A percentile compares a stretch with the other conserved stretches of the same genome.
Evolutionary conservation across 2,888 invertebrate species (phyloP).

Genomic region (Zaprionus lineosus): DNA sequence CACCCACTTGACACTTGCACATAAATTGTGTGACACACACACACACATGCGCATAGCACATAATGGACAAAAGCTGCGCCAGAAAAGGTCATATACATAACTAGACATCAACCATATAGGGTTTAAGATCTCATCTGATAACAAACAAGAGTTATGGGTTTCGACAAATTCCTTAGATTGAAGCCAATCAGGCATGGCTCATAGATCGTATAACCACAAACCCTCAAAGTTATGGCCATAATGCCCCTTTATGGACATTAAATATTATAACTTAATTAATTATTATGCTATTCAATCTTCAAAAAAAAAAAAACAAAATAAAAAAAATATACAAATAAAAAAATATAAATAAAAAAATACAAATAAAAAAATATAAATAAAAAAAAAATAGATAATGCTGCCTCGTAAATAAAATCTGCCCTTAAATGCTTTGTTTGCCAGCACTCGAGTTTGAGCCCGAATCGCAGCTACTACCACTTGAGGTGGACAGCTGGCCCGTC

Average conservation of each 20-base stretch:
- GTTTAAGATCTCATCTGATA: constrained; percentile 56
- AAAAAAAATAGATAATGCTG: constrained; percentile 1
- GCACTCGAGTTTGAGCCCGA: constrained; percentile 7
- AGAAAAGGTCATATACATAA: constrained; percentile 13
- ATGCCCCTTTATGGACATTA: constrained; percentile 72
- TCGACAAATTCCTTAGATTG: constrained; percentile 43
- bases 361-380: constrained; percentile 34
- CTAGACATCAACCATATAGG: constrained; percentile 21
- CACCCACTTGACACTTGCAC: too few relatives aligned
- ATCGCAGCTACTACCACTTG: constrained; percentile 6
- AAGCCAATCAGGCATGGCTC: constrained; percentile 56
- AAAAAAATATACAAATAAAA: constrained; percentile 1
- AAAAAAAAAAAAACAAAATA: constrained; percentile 17
- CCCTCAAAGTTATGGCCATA: constrained; percentile 70
- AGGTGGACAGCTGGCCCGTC: too few relatives aligned
- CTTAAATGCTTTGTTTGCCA: constrained; percentile 6
- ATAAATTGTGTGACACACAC: constrained; percentile 41
- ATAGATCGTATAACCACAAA: constrained; percentile 47
- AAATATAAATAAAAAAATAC: constrained; percentile 15
- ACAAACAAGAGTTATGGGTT: constrained; percentile 59
- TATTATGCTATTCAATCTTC: constrained; percentile 59
- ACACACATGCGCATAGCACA: constrained; percentile 8
- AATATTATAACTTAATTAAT: constrained; percentile 77
- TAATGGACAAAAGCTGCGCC: constrained; percentile 10
- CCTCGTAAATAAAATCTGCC: constrained; percentile 14